Base-by-base conservation (phyloP, 2,797 vertebrate genomes). In the Rhinophrynus dorsalis region DNA sequence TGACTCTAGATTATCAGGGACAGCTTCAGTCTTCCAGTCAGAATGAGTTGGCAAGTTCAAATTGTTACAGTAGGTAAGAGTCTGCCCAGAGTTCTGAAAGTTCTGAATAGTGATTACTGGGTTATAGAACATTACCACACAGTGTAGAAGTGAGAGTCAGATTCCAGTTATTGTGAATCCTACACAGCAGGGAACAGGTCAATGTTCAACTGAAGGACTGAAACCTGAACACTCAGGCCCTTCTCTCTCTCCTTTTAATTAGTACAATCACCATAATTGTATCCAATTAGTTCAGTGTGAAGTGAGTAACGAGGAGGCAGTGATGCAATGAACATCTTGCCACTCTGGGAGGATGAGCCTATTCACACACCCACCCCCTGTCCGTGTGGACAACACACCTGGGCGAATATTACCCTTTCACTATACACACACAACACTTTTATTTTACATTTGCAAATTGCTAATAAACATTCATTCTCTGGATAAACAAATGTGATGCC, bases 381-480 rank as follows among this genome's bases (percentile, higher is more conserved):
- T 37, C 48, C 37, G 13, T 45, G 62, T 58, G 55, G 62, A 44
- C 55, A 65, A 60, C 62, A 73, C 70, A 66, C 70, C 70, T 73
- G 70, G 38, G 55, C 55, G 33, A 60, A 73, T 52, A 73, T 59
- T 18, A 54, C 62, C 29, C 27, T 35, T 65, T 30, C 10, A 5
- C 21, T 62, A 54, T 37, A 27, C 29, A 73, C 47, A 51, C 55
- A 67, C 62, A 66, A 60, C 37, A 45, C 35, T 73, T 72, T 65
- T 66, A 67, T 73, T 73, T 67, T 66, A 66, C 70, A 66, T 73
- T 33, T 73, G 62, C 45, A 73, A 73, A 73, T 60, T 59, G 62
- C 29, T 67, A 73, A 73, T 66, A 73, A 73, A 73, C 70, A 66
- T 73, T 60, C 45, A 73, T 73, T 73, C 47, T 35, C 24, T 54